Evolutionary conservation across 1,140 invertebrate genomes (phyloP).

Genomic region (Luehdorfia chinensis): DNA sequence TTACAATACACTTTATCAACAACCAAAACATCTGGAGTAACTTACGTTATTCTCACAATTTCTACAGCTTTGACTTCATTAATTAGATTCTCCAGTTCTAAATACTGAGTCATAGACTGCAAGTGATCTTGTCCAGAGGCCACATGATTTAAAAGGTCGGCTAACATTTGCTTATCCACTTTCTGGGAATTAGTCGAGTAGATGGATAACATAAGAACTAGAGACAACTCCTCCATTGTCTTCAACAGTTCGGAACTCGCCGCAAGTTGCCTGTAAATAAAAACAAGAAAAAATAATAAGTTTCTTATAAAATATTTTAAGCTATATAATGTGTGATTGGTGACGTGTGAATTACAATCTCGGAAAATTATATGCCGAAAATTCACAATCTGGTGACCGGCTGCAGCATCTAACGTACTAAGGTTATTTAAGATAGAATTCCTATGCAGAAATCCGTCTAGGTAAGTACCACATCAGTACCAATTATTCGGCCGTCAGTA

Average conservation of each 20-base stretch:
- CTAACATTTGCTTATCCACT: conserved; percentile 19
- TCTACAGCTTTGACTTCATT: conserved; percentile 21
- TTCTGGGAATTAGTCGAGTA: conserved; percentile 12
- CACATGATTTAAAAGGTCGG: conserved; percentile 27
- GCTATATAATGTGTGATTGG: too few relatives aligned
- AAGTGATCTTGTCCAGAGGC: conserved; percentile 35
- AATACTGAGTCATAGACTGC: conserved; percentile 35
- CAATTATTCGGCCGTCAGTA: too few relatives aligned
- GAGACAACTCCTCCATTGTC: conserved; percentile 43
- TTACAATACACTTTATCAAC: not conserved
- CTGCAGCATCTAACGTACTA: too few relatives aligned
- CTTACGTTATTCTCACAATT: conserved; percentile 36
- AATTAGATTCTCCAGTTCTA: conserved; percentile 35
- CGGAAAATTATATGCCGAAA: too few relatives aligned
- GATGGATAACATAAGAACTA: conserved; percentile 21
- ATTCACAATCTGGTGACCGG: too few relatives aligned
- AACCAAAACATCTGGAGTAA: too few relatives aligned
- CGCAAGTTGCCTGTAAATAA: conserved; percentile 45
- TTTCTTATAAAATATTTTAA: too few relatives aligned
- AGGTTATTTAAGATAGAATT: too few relatives aligned
- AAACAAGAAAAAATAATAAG: too few relatives aligned
- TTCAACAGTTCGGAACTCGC: conserved; percentile 48
- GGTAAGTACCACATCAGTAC: too few relatives aligned
- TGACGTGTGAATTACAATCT: too few relatives aligned
- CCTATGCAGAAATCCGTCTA: too few relatives aligned